Conservation (phyloP, 2,888 invertebrate species). For the Sarcophaga variegata region DNA sequence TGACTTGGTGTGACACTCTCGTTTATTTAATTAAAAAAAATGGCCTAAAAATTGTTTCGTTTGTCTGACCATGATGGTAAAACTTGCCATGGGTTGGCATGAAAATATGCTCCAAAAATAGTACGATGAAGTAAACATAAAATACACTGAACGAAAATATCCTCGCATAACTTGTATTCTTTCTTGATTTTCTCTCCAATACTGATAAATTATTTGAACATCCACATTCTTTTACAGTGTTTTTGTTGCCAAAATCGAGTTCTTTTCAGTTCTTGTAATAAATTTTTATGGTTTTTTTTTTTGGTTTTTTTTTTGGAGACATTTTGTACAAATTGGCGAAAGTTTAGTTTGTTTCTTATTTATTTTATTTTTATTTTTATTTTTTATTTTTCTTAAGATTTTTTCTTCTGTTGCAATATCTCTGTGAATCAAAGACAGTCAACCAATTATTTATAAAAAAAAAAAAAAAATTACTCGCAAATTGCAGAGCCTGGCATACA, state of each 20-base stretch:
- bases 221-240: too few relatives aligned
- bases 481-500: conserved; percentile 15
- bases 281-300: not conserved
- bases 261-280: conserved; percentile 12
- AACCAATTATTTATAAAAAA: conserved; percentile 53
- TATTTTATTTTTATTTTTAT: conserved; percentile 18
- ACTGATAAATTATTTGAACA: too few relatives aligned
- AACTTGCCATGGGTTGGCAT: not conserved
- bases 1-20: not conserved
- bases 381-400: conserved; percentile 18
- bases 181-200: too few relatives aligned
- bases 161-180: too few relatives aligned
- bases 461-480: conserved; percentile 18
- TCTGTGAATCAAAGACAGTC: conserved; percentile 42
- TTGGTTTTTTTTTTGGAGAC: not conserved
- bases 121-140: not conserved
- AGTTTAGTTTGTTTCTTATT: conserved; percentile 38
- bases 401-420: conserved; percentile 23
- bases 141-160: not conserved
- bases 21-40: not conserved
- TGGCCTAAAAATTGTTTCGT: not conserved
- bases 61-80: not conserved
- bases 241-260: conserved; percentile 38
- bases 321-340: conserved; percentile 64
- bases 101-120: not conserved